A percentile compares a stretch with the other conserved stretches of the same genome.
These are phyloP conservation scores for Andrena chrysosceles DNA, from an alignment of 2,888 invertebrate species.

Conservation along the genomic window DNA sequence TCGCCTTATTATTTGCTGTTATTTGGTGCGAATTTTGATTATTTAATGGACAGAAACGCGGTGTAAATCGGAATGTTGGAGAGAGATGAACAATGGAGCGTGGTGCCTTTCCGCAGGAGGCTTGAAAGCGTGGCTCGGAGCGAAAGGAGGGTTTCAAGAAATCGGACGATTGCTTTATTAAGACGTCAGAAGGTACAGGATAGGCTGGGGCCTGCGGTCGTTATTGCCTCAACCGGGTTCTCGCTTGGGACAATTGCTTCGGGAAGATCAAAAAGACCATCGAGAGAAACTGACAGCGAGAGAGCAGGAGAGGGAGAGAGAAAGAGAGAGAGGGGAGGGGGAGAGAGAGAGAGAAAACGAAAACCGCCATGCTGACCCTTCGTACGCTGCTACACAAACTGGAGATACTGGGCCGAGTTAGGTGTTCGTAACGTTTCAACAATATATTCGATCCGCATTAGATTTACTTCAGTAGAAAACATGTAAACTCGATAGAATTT, in stretches of 20 bases:
- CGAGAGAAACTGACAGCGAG: conserved; percentile 43
- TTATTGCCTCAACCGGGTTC: conserved; percentile 62
- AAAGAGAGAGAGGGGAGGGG: neutral
- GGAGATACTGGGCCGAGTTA: conserved; percentile 20
- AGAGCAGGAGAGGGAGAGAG: conserved; percentile 10
- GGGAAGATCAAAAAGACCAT: conserved; percentile 55
- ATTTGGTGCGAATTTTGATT: no score
- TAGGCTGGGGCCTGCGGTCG: conserved; percentile 54
- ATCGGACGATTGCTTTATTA: conserved; percentile 67
- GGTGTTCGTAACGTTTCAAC: conserved; percentile 5
- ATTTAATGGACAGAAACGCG: neutral
- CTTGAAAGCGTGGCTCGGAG: conserved; percentile 36
- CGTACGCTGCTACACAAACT: conserved; percentile 25
- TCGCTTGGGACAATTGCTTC: conserved; percentile 60
- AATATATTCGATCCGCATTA: neutral
- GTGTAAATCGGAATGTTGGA: neutral
- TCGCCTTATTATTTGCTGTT: no score
- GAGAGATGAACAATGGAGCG: conserved; percentile 7
- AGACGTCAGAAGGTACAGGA: conserved; percentile 65
- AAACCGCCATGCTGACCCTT: conserved; percentile 35
- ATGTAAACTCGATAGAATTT: neutral
- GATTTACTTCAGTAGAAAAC: neutral
- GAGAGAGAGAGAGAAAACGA: conserved; percentile 25
- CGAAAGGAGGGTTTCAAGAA: conserved; percentile 59
- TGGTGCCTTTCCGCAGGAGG: conserved; percentile 9